Percentiles rank a stretch among this genome's conserved stretches.
Evolutionary conservation across 64 coral and sea anemone genomes (phyloP).

Genomic region (Montipora capricornis): DNA sequence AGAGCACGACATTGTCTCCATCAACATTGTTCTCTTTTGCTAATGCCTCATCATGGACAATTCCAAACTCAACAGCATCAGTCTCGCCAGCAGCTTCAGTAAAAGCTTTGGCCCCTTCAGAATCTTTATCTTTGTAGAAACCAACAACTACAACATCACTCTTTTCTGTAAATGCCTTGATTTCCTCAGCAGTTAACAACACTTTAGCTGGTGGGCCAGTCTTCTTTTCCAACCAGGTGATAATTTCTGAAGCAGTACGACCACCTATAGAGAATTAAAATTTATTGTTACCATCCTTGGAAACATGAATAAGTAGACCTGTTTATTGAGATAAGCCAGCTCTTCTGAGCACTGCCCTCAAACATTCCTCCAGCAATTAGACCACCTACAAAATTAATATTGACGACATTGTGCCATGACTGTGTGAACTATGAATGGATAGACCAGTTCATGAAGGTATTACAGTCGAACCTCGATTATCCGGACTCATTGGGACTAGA

Average conservation of each 20-base stretch:
- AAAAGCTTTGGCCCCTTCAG: slow-evolving; percentile 88
- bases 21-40: slow-evolving; percentile 86
- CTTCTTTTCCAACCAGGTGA: slow-evolving; percentile 93
- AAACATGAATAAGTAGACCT: neutral
- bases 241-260: slow-evolving; percentile 80
- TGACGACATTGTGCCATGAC: no score
- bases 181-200: slow-evolving; percentile 84
- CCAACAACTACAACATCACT: slow-evolving; percentile 86
- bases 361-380: neutral
- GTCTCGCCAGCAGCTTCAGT: slow-evolving; percentile 79
- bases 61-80: slow-evolving; percentile 96
- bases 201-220: slow-evolving; percentile 94
- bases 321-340: neutral
- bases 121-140: slow-evolving; percentile 90
- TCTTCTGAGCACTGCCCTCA: neutral
- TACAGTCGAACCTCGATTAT: no score
- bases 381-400: no score
- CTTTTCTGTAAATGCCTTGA: slow-evolving; percentile 87
- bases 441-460: no score
- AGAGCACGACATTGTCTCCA: slow-evolving; percentile 88
- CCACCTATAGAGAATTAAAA: slow-evolving; percentile 69
- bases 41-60: slow-evolving; percentile 85
- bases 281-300: neutral
- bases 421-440: no score
- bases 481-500: no score